A percentile compares a stretch with the other conserved stretches of the same genome.
Conservation (phyloP, 2,888 invertebrate genomes). For the Polyommatus iphigenia region DNA sequence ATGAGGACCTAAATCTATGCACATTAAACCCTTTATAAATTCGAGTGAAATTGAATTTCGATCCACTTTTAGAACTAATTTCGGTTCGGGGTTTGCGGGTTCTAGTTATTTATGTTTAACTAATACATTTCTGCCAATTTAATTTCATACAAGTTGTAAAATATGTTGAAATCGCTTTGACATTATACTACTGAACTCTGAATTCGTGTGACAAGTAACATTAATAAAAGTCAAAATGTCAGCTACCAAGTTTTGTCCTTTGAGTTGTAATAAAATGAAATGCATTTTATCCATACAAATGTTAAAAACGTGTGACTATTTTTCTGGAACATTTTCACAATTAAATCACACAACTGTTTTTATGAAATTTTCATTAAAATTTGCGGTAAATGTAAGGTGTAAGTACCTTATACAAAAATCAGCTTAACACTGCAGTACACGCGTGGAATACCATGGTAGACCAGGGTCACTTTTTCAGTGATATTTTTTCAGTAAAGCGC, state of each 20-base stretch:
- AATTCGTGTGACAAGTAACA: background rate
- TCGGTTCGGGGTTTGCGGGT: background rate
- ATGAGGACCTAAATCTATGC: background rate
- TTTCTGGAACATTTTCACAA: no score
- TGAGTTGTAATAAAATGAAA: no score
- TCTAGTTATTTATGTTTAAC: background rate
- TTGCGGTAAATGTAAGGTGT: no score
- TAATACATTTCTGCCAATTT: background rate
- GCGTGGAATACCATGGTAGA: no score
- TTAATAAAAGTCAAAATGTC: background rate
- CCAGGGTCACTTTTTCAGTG: no score
- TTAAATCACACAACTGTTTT: no score
- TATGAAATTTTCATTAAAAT: no score
- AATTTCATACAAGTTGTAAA: constrained; percentile 3
- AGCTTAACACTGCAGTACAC: no score
- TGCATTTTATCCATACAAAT: no score
- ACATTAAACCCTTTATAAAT: background rate
- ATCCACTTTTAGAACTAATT: background rate
- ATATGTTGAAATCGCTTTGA: background rate
- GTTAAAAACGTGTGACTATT: no score
- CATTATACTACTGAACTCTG: background rate
- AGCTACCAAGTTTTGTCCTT: background rate
- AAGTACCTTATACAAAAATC: no score
- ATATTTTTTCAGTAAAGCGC: no score
- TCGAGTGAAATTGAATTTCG: background rate